Conservation (phyloP, 1,140 invertebrate species). For the Adelges cooleyi region DNA sequence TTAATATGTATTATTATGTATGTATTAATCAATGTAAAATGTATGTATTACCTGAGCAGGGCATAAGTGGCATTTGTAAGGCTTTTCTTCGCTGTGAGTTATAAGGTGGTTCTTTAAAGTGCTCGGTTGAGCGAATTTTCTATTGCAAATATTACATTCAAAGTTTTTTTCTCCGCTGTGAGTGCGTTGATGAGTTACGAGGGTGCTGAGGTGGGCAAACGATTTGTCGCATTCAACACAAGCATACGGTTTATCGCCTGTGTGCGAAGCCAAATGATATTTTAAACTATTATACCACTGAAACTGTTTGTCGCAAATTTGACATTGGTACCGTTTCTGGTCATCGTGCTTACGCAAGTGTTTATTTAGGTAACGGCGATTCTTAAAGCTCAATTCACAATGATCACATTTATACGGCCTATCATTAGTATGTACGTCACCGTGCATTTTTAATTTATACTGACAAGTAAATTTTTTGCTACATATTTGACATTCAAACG, state of each 20-base stretch:
- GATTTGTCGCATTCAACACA: conserved; percentile 36
- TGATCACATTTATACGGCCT: conserved; percentile 33
- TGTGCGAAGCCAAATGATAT: conserved; percentile 73
- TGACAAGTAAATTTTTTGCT: conserved; percentile 67
- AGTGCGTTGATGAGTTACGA: conserved; percentile 65
- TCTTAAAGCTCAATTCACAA: conserved; percentile 78
- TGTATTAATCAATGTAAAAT: not conserved
- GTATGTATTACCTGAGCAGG: conserved; percentile 1
- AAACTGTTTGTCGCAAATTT: conserved; percentile 74
- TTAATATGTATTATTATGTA: not conserved
- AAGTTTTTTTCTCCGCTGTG: conserved; percentile 59
- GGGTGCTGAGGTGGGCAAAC: conserved; percentile 42
- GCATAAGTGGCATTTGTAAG: conserved; percentile 9
- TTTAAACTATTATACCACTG: conserved; percentile 83
- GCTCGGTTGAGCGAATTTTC: conserved; percentile 2
- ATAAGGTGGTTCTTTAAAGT: not conserved
- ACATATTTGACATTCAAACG: conserved; percentile 68
- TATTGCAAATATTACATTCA: conserved; percentile 22
- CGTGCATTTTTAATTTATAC: conserved; percentile 23
- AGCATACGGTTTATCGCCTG: conserved; percentile 56
- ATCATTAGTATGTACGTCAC: conserved; percentile 17
- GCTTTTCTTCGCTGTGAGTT: conserved; percentile 1
- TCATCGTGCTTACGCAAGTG: conserved; percentile 71
- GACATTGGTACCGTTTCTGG: conserved; percentile 56
- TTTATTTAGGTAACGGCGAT: conserved; percentile 79